These are phyloP conservation scores for Epizoanthus ramosus DNA, from an alignment of 92 coral and sea anemone genomes.

Conservation along the genomic window DNA sequence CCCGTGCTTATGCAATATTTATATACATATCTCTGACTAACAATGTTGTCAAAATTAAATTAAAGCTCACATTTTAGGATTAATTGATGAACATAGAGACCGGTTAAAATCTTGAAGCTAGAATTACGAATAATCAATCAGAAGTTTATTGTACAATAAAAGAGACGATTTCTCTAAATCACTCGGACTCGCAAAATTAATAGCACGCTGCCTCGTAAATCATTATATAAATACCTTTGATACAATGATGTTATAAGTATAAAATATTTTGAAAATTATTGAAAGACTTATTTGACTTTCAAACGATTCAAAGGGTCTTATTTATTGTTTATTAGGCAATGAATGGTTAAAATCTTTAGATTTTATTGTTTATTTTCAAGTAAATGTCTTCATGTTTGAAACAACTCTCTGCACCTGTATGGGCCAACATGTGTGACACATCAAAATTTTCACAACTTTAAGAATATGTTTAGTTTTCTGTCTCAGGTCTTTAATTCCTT, in stretches of 20 bases:
- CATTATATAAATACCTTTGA: not conserved
- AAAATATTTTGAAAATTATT: not conserved
- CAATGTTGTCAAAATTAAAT: constrained; percentile 12
- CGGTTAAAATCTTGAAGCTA: not conserved
- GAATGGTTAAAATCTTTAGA: not conserved
- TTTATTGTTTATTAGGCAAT: not conserved
- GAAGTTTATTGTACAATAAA: not conserved
- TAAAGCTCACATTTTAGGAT: constrained; percentile 3
- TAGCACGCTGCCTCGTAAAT: not conserved
- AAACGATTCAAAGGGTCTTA: not conserved
- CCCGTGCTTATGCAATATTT: not conserved
- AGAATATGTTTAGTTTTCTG: not conserved
- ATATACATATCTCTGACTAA: not conserved
- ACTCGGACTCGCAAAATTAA: constrained; percentile 1
- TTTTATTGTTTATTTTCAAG: not conserved
- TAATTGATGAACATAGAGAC: not conserved
- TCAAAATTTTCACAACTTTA: not conserved
- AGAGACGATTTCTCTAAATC: not conserved
- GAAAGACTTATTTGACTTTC: not conserved
- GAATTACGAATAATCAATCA: constrained; percentile 1
- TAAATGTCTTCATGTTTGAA: no score
- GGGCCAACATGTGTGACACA: not conserved
- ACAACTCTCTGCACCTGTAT: not conserved
- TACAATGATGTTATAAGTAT: not conserved
- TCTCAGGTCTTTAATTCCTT: constrained; percentile 1